These are phyloP conservation scores for Haemorhous mexicanus DNA, from an alignment of 2,113 vertebrate genomes.

Conservation along the genomic window DNA sequence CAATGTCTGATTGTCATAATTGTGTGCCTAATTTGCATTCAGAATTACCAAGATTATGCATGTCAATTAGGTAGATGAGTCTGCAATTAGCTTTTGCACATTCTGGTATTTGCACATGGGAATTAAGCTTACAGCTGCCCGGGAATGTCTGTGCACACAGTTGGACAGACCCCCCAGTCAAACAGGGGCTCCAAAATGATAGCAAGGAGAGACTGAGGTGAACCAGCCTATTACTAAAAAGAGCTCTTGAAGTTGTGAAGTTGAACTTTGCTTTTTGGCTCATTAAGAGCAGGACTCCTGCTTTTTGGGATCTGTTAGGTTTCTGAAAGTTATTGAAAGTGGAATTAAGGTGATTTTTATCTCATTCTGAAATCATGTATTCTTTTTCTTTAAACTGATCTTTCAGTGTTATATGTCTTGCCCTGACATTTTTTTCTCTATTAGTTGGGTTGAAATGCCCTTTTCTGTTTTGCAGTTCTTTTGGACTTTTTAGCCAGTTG, in stretches of 20 bases:
- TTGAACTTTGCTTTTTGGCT: neutral
- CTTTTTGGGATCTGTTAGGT: neutral
- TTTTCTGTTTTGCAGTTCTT: neutral
- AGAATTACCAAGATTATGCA: constrained; percentile 32
- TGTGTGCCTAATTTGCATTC: constrained; percentile 31
- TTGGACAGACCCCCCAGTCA: neutral
- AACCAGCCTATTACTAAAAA: neutral
- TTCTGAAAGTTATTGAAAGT: neutral
- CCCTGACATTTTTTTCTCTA: neutral
- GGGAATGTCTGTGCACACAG: neutral
- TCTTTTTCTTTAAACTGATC: neutral
- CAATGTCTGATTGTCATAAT: constrained; percentile 52
- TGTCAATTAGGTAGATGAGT: constrained; percentile 24
- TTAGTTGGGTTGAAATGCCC: neutral
- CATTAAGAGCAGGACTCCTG: neutral
- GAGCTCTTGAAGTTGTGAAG: neutral
- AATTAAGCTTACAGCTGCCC: neutral
- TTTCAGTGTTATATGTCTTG: neutral
- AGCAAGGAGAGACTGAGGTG: neutral
- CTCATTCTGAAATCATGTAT: neutral
- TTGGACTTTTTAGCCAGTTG: neutral
- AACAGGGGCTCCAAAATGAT: neutral
- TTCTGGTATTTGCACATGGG: neutral
- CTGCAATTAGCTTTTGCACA: constrained; percentile 18
- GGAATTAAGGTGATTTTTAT: neutral